Evolutionary conservation across 2,113 vertebrate species (phyloP).

Genomic region (Sorex fumeus): DNA sequence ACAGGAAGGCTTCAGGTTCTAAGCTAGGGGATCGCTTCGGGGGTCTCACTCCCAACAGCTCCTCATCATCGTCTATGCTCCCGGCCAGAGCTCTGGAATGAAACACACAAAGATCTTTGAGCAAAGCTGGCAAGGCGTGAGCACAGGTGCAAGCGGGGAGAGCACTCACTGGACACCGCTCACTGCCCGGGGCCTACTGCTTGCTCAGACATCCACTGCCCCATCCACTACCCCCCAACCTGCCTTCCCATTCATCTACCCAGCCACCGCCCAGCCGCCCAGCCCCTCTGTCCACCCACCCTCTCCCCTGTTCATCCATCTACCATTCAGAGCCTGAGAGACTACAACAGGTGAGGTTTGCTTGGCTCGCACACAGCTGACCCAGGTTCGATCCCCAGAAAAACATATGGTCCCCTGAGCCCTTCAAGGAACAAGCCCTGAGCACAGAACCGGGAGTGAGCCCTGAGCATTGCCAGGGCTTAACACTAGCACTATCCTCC

Average conservation of each 20-base stretch:
- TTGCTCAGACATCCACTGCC: background rate
- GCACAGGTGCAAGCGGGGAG: background rate
- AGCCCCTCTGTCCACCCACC: background rate
- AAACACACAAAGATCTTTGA: constrained; percentile 48
- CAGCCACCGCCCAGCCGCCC: background rate
- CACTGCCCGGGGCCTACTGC: background rate
- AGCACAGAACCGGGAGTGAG: no score
- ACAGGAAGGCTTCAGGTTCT: constrained; percentile 67
- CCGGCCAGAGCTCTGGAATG: constrained; percentile 76
- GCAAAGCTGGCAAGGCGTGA: background rate
- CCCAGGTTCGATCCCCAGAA: no score
- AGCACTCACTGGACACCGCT: background rate
- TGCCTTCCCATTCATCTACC: background rate
- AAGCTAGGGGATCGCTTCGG: constrained; percentile 75
- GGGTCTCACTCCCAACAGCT: constrained; percentile 78
- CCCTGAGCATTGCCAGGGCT: no score
- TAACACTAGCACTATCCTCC: no score
- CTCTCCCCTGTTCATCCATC: background rate
- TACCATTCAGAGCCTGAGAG: no score
- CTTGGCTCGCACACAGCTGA: no score
- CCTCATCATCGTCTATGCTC: constrained; percentile 76
- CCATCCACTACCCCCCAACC: background rate
- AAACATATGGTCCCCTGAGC: no score
- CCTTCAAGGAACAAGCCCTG: no score
- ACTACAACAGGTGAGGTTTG: no score